Conservation (phyloP, 2,888 invertebrate genomes). For the Pherbina coryleti region DNA sequence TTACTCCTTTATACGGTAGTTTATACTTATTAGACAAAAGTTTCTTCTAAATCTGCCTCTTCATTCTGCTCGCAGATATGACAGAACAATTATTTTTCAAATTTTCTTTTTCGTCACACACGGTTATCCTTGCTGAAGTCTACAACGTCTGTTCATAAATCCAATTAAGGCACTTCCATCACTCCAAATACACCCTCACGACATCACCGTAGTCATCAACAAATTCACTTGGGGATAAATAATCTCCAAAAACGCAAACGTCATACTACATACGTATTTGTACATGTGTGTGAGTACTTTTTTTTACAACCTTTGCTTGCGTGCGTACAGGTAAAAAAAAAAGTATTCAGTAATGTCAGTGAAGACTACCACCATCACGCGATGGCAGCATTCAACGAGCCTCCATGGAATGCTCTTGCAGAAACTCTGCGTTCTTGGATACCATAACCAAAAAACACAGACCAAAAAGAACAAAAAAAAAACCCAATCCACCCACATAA, state of each 20-base stretch:
- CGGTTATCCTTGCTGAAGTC: not conserved
- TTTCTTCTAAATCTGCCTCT: not conserved
- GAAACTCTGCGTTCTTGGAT: not conserved
- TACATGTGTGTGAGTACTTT: not conserved
- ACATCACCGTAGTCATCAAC: not conserved
- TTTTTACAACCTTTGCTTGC: not conserved
- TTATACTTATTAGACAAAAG: not conserved
- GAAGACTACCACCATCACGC: slow-evolving; percentile 27
- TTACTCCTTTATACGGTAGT: too few relatives aligned
- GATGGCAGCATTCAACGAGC: slow-evolving; percentile 30
- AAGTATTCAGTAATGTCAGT: not conserved
- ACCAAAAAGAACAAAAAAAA: too few relatives aligned
- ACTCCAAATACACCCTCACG: not conserved
- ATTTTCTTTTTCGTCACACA: not conserved
- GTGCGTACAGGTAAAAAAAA: not conserved
- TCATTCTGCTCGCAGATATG: not conserved
- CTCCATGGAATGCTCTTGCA: slow-evolving; percentile 17
- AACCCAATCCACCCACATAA: not conserved
- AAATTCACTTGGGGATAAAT: not conserved
- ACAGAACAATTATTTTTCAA: not conserved
- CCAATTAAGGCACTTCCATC: slow-evolving; percentile 1
- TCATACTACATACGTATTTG: not conserved
- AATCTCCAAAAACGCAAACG: slow-evolving; percentile 10
- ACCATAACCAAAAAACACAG: not conserved
- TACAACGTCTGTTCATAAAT: not conserved